Evolutionary conservation across 2,113 vertebrate genomes (phyloP), one percentile per base, ranked within the genome.

Genomic region (Corythaeola cristata): DNA sequence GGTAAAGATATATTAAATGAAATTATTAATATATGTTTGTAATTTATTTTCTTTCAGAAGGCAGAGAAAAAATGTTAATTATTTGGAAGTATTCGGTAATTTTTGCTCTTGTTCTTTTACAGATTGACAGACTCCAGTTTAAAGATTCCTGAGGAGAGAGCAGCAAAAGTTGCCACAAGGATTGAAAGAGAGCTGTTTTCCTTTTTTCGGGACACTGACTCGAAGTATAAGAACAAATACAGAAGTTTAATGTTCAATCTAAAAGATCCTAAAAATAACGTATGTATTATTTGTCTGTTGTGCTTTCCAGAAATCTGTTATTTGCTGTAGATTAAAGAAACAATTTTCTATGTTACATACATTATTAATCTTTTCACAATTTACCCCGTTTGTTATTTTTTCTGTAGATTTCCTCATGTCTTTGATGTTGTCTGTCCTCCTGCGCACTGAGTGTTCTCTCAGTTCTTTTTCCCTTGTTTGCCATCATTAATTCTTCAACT

Each of bases 151-250:
- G 98, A 98, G 73, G 99, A 99, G 97, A 99, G 98, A 96, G 99
- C 99, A 76, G 98, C 97, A 73, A 99, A 99, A 96, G 98, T 99
- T 97, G 99, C 99, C 81, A 99, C 98, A 95, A 99, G 98, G 96
- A 99, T 99, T 17, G 99, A 99, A 97, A 98, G 98, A 97, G 99
- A 99, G 83, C 98, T 99, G 30, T 99, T 99, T 97, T 98, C 99
- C 88, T 98, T 99, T 94, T 99, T 99, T 95, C 99, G 99, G 92
- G 99, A 99, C 95, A 99, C 99, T 19, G 99, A 99, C 59, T 98
- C 99, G 23, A 99, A 99, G 94, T 99, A 99, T 94, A 99, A 99
- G 97, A 99, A 99, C 98, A 99, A 99, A 95, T 99, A 99, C 80
- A 98, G 99, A 97, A 99, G 99, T 96, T 97, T 99, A 97, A 99